Evolutionary conservation across 2,888 invertebrate species (phyloP).

Genomic region (Drosophila macrothrix): DNA sequence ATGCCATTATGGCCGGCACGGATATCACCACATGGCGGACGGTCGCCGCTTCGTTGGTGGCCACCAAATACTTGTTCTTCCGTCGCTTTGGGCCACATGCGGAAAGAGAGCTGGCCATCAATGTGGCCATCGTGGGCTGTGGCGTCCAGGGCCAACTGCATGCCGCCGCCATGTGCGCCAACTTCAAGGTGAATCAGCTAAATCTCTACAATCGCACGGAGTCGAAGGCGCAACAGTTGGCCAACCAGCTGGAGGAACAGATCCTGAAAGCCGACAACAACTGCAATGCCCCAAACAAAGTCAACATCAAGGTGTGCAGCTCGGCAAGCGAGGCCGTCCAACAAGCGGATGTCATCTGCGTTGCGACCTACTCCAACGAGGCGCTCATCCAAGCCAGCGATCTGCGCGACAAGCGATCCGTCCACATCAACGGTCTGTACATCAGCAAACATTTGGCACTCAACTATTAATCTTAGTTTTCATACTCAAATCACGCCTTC

Average conservation of each 20-base stretch:
- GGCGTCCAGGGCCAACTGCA: constrained; percentile 86
- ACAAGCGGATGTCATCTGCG: constrained; percentile 88
- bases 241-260: constrained; percentile 71
- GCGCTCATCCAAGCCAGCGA: constrained; percentile 85
- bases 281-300: background rate
- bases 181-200: constrained; percentile 85
- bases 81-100: constrained; percentile 60
- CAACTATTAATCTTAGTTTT: background rate
- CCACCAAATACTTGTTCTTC: constrained; percentile 86
- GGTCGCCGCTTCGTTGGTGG: constrained; percentile 87
- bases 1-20: constrained; percentile 86
- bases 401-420: constrained; percentile 86
- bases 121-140: constrained; percentile 86
- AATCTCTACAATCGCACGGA: constrained; percentile 87
- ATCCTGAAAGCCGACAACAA: background rate
- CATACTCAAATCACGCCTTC: background rate
- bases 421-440: constrained; percentile 88
- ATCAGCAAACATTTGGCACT: background rate
- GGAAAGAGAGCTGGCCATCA: constrained; percentile 44
- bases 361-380: constrained; percentile 86
- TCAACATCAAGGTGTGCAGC: constrained; percentile 33
- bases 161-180: constrained; percentile 85
- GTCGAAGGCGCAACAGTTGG: constrained; percentile 82
- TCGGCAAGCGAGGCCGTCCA: constrained; percentile 85
- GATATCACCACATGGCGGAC: constrained; percentile 87